phyloP scores from a whole-genome alignment of 2,888 invertebrate genomes.

The Eupithecia exiguata region DNA sequence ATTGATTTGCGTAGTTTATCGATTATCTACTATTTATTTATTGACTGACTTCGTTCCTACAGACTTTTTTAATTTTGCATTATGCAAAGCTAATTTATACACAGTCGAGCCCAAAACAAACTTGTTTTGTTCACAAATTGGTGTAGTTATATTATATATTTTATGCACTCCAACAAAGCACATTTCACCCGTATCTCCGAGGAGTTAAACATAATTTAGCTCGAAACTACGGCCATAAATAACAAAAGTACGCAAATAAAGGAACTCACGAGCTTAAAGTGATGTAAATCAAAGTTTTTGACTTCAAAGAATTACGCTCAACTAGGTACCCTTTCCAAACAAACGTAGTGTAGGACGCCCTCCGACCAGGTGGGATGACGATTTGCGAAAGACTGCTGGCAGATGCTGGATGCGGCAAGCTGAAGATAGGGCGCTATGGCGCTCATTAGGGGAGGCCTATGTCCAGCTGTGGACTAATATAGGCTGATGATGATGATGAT shows the following conservation, averaged over 20 bases:
- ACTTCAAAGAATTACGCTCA: slow-evolving; percentile 55
- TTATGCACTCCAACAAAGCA: slow-evolving; percentile 24
- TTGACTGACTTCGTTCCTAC: neutral
- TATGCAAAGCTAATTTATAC: neutral
- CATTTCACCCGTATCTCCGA: slow-evolving; percentile 30
- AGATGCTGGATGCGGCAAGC: too few species aligned
- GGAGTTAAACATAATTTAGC: slow-evolving; percentile 29
- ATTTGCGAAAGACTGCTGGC: too few species aligned
- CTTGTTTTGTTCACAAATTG: slow-evolving; percentile 21
- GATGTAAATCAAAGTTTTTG: slow-evolving; percentile 60
- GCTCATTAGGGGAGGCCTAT: too few species aligned
- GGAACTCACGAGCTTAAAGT: slow-evolving; percentile 47
- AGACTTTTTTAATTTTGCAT: neutral
- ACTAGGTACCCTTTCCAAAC: slow-evolving; percentile 52
- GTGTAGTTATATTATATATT: slow-evolving; percentile 15
- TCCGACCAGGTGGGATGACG: too few species aligned
- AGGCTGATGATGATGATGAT: too few species aligned
- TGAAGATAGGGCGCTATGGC: too few species aligned
- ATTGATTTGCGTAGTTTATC: neutral
- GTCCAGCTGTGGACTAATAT: too few species aligned
- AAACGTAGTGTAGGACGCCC: too few species aligned
- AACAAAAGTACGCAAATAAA: slow-evolving; percentile 34
- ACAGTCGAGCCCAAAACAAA: neutral
- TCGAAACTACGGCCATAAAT: slow-evolving; percentile 29
- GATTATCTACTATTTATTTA: neutral